A percentile compares a stretch with the other conserved stretches of the same genome.
phyloP scores from a whole-genome alignment of 2,888 invertebrate genomes.

The Tridacna gigas region DNA sequence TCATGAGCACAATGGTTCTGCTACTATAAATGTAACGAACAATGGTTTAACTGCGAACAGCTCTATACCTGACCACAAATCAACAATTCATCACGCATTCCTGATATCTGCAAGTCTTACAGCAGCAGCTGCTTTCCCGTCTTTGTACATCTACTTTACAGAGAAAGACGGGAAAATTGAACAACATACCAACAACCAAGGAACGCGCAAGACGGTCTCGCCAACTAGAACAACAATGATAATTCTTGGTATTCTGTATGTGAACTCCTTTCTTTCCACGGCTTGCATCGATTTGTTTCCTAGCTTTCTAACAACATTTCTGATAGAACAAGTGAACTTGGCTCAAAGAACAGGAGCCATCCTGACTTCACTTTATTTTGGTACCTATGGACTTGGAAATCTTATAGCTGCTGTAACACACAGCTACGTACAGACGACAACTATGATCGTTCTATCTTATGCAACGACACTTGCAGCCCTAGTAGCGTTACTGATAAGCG shows the following conservation, averaged over 20 bases:
- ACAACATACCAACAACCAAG: neutral
- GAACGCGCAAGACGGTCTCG: neutral
- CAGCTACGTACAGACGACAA: conserved; percentile 41
- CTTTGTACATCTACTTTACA: conserved; percentile 16
- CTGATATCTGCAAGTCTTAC: conserved; percentile 41
- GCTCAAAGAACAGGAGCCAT: conserved; percentile 37
- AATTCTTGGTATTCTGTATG: conserved; percentile 32
- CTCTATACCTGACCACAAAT: neutral
- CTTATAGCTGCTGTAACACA: conserved; percentile 47
- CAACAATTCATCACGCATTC: conserved; percentile 49
- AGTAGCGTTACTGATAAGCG: conserved; percentile 42
- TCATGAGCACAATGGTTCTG: too few relatives aligned
- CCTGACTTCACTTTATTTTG: conserved; percentile 42
- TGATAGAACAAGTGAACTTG: conserved; percentile 41
- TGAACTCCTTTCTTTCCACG: conserved; percentile 35
- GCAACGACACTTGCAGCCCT: conserved; percentile 24
- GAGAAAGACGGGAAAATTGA: conserved; percentile 13
- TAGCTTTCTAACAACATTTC: conserved; percentile 46
- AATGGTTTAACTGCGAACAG: too few relatives aligned
- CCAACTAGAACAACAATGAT: conserved; percentile 14
- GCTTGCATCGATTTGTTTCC: conserved; percentile 51
- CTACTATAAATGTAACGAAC: too few relatives aligned
- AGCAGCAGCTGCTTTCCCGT: conserved; percentile 16
- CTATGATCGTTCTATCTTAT: conserved; percentile 44
- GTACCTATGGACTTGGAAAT: conserved; percentile 48